phyloP scores from a whole-genome alignment of 1,140 invertebrate genomes.

The Berghia stephanieae region DNA sequence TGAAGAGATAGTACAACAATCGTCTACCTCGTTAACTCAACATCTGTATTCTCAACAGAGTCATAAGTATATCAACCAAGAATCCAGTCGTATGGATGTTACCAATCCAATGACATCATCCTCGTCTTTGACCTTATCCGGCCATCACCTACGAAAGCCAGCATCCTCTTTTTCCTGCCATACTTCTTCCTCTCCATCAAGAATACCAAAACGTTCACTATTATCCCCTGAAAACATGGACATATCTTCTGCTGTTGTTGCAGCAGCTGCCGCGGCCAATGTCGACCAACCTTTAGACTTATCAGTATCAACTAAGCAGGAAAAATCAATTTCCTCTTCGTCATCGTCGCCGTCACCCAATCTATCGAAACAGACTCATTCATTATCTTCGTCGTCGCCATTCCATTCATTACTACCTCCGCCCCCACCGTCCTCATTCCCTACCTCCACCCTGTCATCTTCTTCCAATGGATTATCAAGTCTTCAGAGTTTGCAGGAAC shows the following conservation, averaged over 20 bases:
- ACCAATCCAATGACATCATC: neutral
- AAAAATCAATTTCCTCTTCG: conserved; percentile 14
- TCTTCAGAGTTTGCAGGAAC: conserved; percentile 58
- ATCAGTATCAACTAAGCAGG: conserved; percentile 45
- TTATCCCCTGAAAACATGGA: conserved; percentile 18
- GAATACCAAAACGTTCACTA: conserved; percentile 23
- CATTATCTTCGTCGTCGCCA: conserved; percentile 2
- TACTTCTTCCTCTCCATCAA: conserved; percentile 14
- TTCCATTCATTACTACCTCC: neutral
- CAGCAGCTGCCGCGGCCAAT: conserved; percentile 1
- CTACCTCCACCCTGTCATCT: neutral
- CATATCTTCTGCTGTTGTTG: conserved; percentile 13
- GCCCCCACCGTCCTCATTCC: neutral
- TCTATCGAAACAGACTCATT: neutral
- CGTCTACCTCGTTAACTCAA: no score
- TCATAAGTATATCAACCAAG: no score
- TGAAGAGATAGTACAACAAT: no score
- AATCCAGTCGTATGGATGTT: neutral
- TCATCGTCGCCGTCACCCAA: neutral
- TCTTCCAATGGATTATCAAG: conserved; percentile 48
- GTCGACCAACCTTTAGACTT: conserved; percentile 57
- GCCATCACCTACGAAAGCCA: conserved; percentile 35
- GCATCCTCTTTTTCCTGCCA: conserved; percentile 20
- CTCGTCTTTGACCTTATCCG: conserved; percentile 33
- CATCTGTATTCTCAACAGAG: no score